Evolutionary conservation across 1,140 invertebrate species (phyloP).

Genomic region (Cataglyphis hispanica): DNA sequence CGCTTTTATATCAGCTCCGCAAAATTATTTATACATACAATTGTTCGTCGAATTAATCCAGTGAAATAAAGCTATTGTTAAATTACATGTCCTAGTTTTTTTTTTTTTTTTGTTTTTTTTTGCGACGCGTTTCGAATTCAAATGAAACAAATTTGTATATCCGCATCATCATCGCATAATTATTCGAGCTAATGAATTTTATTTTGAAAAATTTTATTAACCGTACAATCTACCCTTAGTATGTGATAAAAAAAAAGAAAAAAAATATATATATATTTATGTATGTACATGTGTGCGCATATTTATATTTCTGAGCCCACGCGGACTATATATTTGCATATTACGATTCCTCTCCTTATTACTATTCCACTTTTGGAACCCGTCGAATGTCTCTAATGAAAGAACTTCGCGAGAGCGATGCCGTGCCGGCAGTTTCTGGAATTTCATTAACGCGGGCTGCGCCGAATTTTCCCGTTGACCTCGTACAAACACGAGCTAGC

Average conservation of each 20-base stretch:
- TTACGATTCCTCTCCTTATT: constrained; percentile 46
- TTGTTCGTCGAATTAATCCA: constrained; percentile 50
- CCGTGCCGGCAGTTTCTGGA: constrained; percentile 52
- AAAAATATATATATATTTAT: background rate
- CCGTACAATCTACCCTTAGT: constrained; percentile 10
- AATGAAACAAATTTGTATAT: constrained; percentile 35
- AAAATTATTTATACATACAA: constrained; percentile 35
- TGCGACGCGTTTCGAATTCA: constrained; percentile 37
- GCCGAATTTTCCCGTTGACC: constrained; percentile 55
- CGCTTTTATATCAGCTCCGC: background rate
- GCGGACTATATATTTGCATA: constrained; percentile 22
- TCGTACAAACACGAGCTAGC: constrained; percentile 33
- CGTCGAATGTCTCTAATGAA: constrained; percentile 64
- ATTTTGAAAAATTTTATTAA: constrained; percentile 30
- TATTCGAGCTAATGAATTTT: constrained; percentile 35
- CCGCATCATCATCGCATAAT: constrained; percentile 13
- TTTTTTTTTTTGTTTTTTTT: background rate
- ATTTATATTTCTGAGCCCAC: background rate
- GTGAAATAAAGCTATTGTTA: constrained; percentile 49
- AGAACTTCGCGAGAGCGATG: constrained; percentile 51
- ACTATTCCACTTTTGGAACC: constrained; percentile 38
- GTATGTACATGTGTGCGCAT: background rate
- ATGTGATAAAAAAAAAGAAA: background rate
- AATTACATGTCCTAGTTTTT: constrained; percentile 44
- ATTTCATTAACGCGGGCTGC: constrained; percentile 60